Evolutionary conservation across 2,888 invertebrate genomes (phyloP).

Genomic region (Apomyelois bistriatella): DNA sequence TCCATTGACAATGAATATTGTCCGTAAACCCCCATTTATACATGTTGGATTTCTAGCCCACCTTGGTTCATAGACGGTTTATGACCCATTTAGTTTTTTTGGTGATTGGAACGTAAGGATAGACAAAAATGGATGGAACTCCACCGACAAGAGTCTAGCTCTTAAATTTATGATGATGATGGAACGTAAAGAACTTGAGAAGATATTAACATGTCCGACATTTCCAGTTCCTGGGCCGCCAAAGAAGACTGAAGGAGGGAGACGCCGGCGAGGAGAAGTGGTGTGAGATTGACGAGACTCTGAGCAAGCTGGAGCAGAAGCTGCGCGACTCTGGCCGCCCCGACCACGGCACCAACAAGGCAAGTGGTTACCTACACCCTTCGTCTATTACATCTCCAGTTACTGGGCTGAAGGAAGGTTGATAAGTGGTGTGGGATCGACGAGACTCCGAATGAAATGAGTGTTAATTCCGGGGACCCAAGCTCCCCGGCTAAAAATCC

Average conservation of each 20-base stretch:
- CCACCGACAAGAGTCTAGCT: too few species aligned
- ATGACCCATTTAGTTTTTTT: too few species aligned
- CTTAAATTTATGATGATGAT: too few species aligned
- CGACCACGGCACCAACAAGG: slow-evolving; percentile 53
- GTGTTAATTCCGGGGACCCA: too few species aligned
- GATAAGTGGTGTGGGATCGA: slow-evolving; percentile 70
- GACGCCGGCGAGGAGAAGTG: slow-evolving; percentile 61
- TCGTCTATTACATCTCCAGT: not conserved
- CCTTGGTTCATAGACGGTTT: too few species aligned
- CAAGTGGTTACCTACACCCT: not conserved
- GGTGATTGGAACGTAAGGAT: too few species aligned
- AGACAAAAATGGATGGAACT: too few species aligned
- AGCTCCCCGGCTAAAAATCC: too few species aligned
- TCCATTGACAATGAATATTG: too few species aligned
- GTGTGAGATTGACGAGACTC: slow-evolving; percentile 65
- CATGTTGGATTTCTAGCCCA: too few species aligned
- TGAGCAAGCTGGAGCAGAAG: slow-evolving; percentile 61
- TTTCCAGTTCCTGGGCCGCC: slow-evolving; percentile 60
- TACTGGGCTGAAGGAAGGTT: slow-evolving; percentile 62
- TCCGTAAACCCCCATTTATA: too few species aligned
- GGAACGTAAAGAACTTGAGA: too few species aligned
- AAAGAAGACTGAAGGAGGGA: slow-evolving; percentile 59
- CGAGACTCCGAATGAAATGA: slow-evolving; percentile 58
- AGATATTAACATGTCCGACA: not conserved
- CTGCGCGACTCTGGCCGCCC: slow-evolving; percentile 64